Evolutionary conservation across 2,113 vertebrate genomes (phyloP).

Genomic region (Gallinago undulata): DNA sequence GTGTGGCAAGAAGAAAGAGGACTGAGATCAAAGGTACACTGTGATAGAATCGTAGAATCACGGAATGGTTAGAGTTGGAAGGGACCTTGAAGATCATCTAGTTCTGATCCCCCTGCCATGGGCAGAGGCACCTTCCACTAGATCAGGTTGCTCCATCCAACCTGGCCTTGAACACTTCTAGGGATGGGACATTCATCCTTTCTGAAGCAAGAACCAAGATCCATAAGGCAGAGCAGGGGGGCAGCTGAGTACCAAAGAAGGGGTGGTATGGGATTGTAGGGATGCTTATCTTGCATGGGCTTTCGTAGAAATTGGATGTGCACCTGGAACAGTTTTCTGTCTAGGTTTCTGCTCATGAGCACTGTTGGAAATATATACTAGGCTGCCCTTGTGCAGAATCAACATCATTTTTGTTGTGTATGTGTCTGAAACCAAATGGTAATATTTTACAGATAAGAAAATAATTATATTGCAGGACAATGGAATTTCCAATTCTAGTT

Average conservation of each 20-base stretch:
- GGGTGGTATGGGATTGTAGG: fast-evolving
- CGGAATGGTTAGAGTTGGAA: neutral
- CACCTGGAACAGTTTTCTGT: neutral
- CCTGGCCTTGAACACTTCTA: neutral
- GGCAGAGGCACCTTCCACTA: neutral
- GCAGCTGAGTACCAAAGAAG: too few species aligned
- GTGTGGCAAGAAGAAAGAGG: neutral
- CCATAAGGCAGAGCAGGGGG: neutral
- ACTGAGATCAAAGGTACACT: fast-evolving
- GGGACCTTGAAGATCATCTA: neutral
- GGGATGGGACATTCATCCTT: neutral
- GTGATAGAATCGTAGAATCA: neutral
- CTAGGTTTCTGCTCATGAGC: neutral
- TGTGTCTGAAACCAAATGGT: neutral
- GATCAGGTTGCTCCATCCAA: neutral
- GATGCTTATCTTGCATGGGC: neutral
- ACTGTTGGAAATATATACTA: neutral
- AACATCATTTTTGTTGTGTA: neutral
- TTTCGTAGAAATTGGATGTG: neutral
- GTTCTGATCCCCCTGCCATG: neutral
- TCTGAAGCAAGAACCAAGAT: neutral
- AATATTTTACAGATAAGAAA: neutral
- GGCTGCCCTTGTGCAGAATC: neutral
- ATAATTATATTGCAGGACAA: neutral
- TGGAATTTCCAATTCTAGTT: neutral